Conservation (phyloP, 2,113 vertebrate genomes). For the Hymenochirus boettgeri region DNA sequence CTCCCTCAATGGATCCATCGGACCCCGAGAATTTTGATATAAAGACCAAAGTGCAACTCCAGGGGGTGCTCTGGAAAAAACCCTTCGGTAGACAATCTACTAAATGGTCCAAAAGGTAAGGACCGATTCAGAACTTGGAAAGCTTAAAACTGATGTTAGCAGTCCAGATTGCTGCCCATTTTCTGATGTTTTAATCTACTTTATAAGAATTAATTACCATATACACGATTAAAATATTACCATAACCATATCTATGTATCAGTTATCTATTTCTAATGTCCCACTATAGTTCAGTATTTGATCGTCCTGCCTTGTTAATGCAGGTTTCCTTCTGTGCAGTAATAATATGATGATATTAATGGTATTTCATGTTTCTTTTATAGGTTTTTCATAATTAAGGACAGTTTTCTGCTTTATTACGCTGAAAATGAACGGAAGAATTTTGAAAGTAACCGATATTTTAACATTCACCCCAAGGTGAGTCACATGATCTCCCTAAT, state of each 20-base stretch:
- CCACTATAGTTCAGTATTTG: no score
- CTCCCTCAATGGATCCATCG: slow-evolving; percentile 84
- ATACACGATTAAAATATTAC: no score
- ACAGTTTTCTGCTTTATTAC: slow-evolving; percentile 95
- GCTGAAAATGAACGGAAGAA: slow-evolving; percentile 87
- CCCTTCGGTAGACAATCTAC: slow-evolving; percentile 86
- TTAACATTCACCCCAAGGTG: slow-evolving; percentile 98
- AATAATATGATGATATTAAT: no score
- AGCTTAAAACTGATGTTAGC: no score
- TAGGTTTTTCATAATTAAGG: slow-evolving; percentile 97
- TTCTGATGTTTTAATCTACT: no score
- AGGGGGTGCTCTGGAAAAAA: slow-evolving; percentile 94
- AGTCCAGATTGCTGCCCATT: no score
- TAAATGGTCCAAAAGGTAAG: slow-evolving; percentile 95
- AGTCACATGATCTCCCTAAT: no score
- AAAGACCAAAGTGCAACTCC: slow-evolving; percentile 96
- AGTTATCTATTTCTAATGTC: no score
- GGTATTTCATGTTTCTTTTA: slow-evolving; percentile 7
- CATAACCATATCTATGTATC: no score
- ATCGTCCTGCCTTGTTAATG: no score
- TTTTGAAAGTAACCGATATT: slow-evolving; percentile 89
- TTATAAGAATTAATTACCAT: no score
- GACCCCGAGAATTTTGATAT: slow-evolving; percentile 85
- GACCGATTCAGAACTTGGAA: neutral
- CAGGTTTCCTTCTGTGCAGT: no score